These are phyloP conservation scores for Coregonus clupeaformis DNA, from an alignment of 2,113 vertebrate genomes.

Conservation along the genomic window DNA sequence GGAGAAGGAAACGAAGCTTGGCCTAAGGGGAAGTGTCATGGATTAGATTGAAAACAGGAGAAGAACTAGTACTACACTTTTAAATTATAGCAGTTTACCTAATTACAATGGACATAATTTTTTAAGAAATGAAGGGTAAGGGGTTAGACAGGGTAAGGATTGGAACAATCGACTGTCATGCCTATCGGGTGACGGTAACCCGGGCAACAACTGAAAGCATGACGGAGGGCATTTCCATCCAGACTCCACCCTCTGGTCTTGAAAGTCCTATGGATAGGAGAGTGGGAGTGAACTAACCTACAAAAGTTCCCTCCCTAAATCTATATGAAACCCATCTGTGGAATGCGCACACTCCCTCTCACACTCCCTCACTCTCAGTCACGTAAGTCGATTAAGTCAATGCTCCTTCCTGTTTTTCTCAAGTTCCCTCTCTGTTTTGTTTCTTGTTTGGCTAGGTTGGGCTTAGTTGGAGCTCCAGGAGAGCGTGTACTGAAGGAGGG, in stretches of 20 bases:
- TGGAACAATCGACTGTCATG: constrained; percentile 18
- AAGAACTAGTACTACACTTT: too few relatives aligned
- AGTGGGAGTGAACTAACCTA: constrained; percentile 57
- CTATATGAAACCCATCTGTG: constrained; percentile 70
- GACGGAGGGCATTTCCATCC: constrained; percentile 38
- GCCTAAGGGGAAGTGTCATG: too few relatives aligned
- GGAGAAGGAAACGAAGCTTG: too few relatives aligned
- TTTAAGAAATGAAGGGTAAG: too few relatives aligned
- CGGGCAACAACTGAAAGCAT: constrained; percentile 47
- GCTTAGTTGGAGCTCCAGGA: constrained; percentile 45
- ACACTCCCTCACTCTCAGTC: constrained; percentile 38
- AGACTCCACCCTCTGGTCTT: constrained; percentile 49
- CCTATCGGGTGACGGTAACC: constrained; percentile 56
- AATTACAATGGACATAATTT: too few relatives aligned
- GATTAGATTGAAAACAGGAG: too few relatives aligned
- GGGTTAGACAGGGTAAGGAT: constrained; percentile 31
- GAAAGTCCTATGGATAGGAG: constrained; percentile 50
- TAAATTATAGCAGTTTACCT: too few relatives aligned
- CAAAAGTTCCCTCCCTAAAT: constrained; percentile 57
- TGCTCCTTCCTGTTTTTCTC: constrained; percentile 68
- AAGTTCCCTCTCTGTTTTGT: constrained; percentile 54
- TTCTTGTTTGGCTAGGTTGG: constrained; percentile 39
- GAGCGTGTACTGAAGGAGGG: constrained; percentile 33
- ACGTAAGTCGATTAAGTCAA: constrained; percentile 55
- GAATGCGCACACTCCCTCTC: constrained; percentile 53